Base-by-base conservation (phyloP, 2,113 vertebrate species). In the Austrofundulus limnaeus region DNA sequence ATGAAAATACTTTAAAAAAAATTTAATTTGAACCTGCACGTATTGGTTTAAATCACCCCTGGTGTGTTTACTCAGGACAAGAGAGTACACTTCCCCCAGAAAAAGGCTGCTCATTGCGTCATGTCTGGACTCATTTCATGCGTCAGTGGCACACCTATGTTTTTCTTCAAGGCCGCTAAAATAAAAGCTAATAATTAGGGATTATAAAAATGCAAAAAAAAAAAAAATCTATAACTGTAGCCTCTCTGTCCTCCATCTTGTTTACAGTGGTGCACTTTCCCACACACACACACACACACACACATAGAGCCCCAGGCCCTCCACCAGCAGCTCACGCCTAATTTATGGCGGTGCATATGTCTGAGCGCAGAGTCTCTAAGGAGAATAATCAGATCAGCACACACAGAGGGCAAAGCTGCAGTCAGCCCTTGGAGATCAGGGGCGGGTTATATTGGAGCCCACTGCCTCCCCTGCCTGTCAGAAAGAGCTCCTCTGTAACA, bases 331-430 rank as follows among this genome's bases (percentile, higher is more conserved):
- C 90, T 86, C 87, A 79, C 87, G 85, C 85, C 86, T 90, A 92
- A 91, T 92, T 92, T 90, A 91, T 87, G 76, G 81, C 88, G 85
- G 21, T 80, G 84, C 89, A 89, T 89, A 88, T 81, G 91, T 90
- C 81, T 80, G 87, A 87, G 72, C 68, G 64, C 72, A 64, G 77
- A 78, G 85, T 92, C 85, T 92, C 91, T 90, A 90, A 91, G 92
- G 91, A 91, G 90, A 91, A 90, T 91, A 92, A 92, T 92, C 90
- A 91, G 89, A 91, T 92, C 89, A 84, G 85, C 89, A 85, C 89
- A 91, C 85, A 90, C 87, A 84, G 85, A 86, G 90, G 85, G 85
- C 90, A 88, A 77, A 64, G 56, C 84, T 65, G 79, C 85, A 83
- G 90, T 87, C 86, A 84, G 90, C 87, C 88, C 88, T 83, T 81